Conservation (phyloP, 2,797 vertebrate species). For the Acanthurus tractus region DNA sequence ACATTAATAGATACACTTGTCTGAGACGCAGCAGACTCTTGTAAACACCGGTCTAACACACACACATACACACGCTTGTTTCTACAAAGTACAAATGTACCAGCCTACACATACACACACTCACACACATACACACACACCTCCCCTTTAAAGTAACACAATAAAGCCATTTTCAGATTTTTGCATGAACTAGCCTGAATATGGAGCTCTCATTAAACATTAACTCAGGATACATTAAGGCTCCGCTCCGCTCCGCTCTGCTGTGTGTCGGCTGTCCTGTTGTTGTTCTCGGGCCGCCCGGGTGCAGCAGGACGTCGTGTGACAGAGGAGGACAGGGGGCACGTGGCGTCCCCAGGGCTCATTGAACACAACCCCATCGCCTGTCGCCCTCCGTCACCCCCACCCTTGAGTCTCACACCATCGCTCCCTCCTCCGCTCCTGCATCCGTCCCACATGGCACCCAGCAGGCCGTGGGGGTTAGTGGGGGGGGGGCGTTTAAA, state of each 20-base stretch:
- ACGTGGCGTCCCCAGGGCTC: conserved; percentile 74
- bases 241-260: conserved; percentile 15
- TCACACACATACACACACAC: conserved; percentile 25
- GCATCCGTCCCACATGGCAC: conserved; percentile 69
- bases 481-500: conserved; percentile 30
- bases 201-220: conserved; percentile 85
- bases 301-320: conserved; percentile 61
- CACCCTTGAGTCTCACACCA: conserved; percentile 45
- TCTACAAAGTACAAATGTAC: conserved; percentile 64
- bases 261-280: conserved; percentile 50
- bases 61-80: conserved; percentile 13
- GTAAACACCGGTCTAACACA: conserved; percentile 81
- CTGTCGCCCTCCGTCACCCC: conserved; percentile 42
- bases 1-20: conserved; percentile 86
- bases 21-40: conserved; percentile 72
- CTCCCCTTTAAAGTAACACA: conserved; percentile 64
- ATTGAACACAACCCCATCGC: conserved; percentile 69
- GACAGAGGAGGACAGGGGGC: conserved; percentile 66
- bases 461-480: conserved; percentile 46
- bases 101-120: conserved; percentile 46
- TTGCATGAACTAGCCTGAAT: conserved; percentile 74
- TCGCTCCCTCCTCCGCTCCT: conserved; percentile 38
- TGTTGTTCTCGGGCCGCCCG: conserved; percentile 53
- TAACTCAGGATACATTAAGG: conserved; percentile 79
- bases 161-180: conserved; percentile 84